Evolutionary conservation across 92 coral and sea anemone genomes (phyloP), one percentile per base, ranked within the genome.

Genomic region (Muricea muricata): DNA sequence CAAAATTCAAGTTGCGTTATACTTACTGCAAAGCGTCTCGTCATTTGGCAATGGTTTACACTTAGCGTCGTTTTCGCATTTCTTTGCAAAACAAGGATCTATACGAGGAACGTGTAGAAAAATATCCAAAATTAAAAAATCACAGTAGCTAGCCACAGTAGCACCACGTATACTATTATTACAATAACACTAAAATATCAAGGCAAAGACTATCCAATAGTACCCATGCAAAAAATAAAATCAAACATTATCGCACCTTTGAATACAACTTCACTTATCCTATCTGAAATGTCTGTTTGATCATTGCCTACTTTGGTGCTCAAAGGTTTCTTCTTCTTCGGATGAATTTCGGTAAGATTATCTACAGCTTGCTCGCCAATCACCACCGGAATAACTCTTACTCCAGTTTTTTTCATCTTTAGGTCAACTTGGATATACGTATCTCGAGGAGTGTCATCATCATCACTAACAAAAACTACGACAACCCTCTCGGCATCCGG

Each of bases 341-440:
- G 71, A 39, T 78, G 83, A 34, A 78, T 56, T 33, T 55, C 83
- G 0, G 63, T 80, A 8, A 90, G 56, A 56, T 87, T 72, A 18
- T 45, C 50, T 0, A 84, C 84, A 58, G 75, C 54, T 12, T 58
- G 65, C 12, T 69, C 28, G 30, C 93, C 93, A 23, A 90, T 70
- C 2, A 86, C 85, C 0, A 93, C 90, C 14, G 97, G 91, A 83
- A 93, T 73, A n/a, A 93, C 89, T 15, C 85, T 84, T 7, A 93
- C 85, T 10, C 89, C 91, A 28, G 84, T 20, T 10, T 81, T 42
- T 87, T 71, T 87, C 79, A 93, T 52, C 3, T 37, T 12, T 31
- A 76, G 79, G 18, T 89, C 91, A 14, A 66, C 75, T 11, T 31
- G 41, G 40, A 12, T 73, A 21, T 85, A 73, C 23, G 30, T 46